Percentiles rank a stretch among this genome's conserved stretches.
Conservation (phyloP, 1,140 invertebrate genomes). For the Drosophila nigrodunni region DNA sequence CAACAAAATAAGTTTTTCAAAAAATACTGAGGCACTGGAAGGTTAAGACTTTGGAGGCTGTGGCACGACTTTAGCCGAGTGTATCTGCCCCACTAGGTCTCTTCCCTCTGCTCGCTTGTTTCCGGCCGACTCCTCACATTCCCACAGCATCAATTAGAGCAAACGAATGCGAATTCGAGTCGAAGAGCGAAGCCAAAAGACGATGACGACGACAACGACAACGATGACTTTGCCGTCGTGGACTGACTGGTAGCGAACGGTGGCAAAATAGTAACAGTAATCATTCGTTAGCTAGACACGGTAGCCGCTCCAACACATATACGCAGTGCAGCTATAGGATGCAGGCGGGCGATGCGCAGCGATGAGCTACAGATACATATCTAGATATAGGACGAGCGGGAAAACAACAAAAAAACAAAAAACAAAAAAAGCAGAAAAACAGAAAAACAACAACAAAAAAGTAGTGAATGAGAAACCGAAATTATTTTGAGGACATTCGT, state of each 20-base stretch:
- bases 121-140: no score
- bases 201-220: constrained; percentile 13
- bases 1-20: no score
- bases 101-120: no score
- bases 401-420: constrained; percentile 16
- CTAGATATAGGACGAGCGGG: constrained; percentile 32
- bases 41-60: background rate
- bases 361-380: constrained; percentile 28
- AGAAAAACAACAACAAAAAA: no score
- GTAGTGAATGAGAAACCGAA: constrained; percentile 46
- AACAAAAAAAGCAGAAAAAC: no score
- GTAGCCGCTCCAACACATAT: constrained; percentile 25
- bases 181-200: background rate
- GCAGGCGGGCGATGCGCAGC: constrained; percentile 9
- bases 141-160: constrained; percentile 35
- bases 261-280: constrained; percentile 39
- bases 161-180: background rate
- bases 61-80: constrained; percentile 10
- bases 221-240: no score
- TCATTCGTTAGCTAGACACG: constrained; percentile 59
- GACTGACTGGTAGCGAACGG: constrained; percentile 2
- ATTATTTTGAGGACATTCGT: constrained; percentile 30
- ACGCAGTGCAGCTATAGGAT: constrained; percentile 4
- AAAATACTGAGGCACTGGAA: no score
- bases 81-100: background rate